Conservation (phyloP, 2,113 vertebrate species). For the Bettongia penicillata region DNA sequence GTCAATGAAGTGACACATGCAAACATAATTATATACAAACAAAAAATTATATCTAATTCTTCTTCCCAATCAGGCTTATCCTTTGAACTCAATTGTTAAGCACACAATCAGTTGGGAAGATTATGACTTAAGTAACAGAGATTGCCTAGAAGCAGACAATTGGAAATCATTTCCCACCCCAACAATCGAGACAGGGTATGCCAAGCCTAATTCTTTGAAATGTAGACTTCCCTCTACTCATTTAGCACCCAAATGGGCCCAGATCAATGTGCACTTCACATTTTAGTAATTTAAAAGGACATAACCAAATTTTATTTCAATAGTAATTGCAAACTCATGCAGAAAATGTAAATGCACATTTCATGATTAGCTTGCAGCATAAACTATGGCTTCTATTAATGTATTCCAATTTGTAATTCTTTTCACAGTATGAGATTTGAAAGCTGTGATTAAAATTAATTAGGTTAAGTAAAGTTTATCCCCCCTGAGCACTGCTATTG, state of each 20-base stretch:
- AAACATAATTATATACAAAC: neutral
- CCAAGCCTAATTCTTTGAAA: constrained; percentile 80
- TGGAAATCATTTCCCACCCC: constrained; percentile 76
- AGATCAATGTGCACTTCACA: constrained; percentile 83
- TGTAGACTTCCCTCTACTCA: constrained; percentile 80
- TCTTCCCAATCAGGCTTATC: constrained; percentile 19
- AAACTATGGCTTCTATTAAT: constrained; percentile 88
- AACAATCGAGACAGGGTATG: constrained; percentile 69
- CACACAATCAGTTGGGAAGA: constrained; percentile 52
- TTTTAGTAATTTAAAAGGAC: constrained; percentile 86
- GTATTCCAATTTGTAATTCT: constrained; percentile 90
- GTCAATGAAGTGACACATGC: neutral
- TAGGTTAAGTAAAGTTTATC: constrained; percentile 93
- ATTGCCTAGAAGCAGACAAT: constrained; percentile 74
- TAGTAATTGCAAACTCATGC: constrained; percentile 87
- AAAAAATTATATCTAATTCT: neutral
- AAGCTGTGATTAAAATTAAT: constrained; percentile 93
- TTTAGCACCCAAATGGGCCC: constrained; percentile 80
- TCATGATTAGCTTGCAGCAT: constrained; percentile 87
- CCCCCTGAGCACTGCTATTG: constrained; percentile 87
- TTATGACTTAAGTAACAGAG: constrained; percentile 77
- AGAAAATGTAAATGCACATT: constrained; percentile 88
- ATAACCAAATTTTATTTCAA: constrained; percentile 86
- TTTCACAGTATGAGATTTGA: constrained; percentile 90
- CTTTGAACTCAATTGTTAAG: constrained; percentile 28